Conservation (phyloP, 1,140 invertebrate species). For the Drosophila obscura region DNA sequence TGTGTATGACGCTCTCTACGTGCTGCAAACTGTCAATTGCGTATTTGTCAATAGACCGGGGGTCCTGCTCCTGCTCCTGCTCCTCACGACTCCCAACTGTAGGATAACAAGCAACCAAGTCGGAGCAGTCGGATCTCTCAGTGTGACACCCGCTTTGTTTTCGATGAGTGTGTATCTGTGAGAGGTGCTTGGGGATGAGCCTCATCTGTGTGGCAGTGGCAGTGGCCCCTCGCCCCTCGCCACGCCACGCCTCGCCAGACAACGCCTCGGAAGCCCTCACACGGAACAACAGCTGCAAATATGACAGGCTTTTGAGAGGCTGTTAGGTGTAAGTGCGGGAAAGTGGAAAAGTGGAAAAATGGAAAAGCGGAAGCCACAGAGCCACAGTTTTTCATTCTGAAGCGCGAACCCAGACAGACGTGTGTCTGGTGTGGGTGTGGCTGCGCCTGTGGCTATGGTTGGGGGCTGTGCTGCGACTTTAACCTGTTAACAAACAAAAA, state of each 20-base stretch:
- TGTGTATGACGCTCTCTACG: constrained; percentile 49
- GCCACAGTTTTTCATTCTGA: not conserved
- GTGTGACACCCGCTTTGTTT: constrained; percentile 13
- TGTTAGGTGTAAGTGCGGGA: not conserved
- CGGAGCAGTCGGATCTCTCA: not conserved
- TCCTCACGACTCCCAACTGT: not conserved
- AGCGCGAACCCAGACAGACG: too few relatives aligned
- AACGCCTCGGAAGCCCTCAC: constrained; percentile 6
- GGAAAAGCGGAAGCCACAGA: constrained; percentile 10
- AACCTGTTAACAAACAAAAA: too few relatives aligned
- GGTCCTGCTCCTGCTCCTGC: constrained; percentile 10
- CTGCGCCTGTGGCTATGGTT: too few relatives aligned
- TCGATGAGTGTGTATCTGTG: not conserved
- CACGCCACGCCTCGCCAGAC: not conserved
- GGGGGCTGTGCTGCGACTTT: too few relatives aligned
- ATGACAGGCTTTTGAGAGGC: constrained; percentile 20
- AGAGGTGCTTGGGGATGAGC: constrained; percentile 3
- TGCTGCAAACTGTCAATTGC: constrained; percentile 65
- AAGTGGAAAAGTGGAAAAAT: not conserved
- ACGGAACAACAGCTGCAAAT: constrained; percentile 13
- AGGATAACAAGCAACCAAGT: constrained; percentile 23
- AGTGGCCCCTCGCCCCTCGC: too few relatives aligned
- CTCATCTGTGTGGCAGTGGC: too few relatives aligned
- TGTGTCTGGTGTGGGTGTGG: too few relatives aligned
- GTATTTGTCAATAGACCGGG: constrained; percentile 62